Evolutionary conservation across 2,113 vertebrate genomes (phyloP).

Genomic region (Octodon degus): DNA sequence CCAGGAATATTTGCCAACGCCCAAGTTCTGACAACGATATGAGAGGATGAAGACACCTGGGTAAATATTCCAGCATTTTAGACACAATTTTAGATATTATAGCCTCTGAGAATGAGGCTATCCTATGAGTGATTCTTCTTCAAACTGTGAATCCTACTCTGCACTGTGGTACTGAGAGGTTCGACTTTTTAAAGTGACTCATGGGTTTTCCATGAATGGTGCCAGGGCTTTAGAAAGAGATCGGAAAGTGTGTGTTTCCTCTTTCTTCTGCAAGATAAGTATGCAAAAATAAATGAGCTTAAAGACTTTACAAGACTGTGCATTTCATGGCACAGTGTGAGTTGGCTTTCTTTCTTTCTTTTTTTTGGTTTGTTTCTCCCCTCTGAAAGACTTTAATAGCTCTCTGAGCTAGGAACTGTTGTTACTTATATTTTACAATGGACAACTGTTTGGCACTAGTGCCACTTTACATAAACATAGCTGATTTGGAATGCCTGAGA

Average conservation of each 20-base stretch:
- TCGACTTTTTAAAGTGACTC: neutral
- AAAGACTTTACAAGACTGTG: too few species aligned
- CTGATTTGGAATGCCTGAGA: conserved; percentile 20
- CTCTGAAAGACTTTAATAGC: neutral
- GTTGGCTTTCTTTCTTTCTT: too few species aligned
- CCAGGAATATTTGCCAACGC: neutral
- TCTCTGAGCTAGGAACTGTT: neutral
- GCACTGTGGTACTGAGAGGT: too few species aligned
- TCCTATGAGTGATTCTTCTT: neutral
- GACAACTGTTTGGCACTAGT: conserved; percentile 10
- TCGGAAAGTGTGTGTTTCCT: neutral
- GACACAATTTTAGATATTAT: neutral
- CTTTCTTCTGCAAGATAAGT: neutral
- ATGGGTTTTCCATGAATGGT: neutral
- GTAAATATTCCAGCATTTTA: neutral
- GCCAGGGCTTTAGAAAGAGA: neutral
- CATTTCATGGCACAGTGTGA: neutral
- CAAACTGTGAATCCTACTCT: neutral
- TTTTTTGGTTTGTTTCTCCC: conserved; percentile 21
- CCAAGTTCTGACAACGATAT: neutral
- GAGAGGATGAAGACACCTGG: neutral
- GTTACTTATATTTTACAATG: conserved; percentile 13
- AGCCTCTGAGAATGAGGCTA: neutral
- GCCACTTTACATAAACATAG: conserved; percentile 15
- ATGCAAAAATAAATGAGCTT: neutral